Base-by-base conservation (phyloP, 2,797 vertebrate genomes). In the Megaceryle alcyon region DNA sequence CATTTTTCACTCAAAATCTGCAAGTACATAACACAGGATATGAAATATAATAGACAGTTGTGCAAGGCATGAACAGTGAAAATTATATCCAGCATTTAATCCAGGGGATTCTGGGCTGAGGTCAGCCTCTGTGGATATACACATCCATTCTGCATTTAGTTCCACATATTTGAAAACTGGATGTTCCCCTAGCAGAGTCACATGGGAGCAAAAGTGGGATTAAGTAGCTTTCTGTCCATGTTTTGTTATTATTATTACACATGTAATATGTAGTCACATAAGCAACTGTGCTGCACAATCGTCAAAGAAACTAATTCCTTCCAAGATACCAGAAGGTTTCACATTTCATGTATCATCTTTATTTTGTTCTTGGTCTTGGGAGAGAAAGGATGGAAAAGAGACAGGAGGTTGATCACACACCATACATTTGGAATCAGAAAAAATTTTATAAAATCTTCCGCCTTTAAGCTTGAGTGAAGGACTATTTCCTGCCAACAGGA, bases 81-180 rank as follows among this genome's bases (percentile, higher is more conserved):
- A 92, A 95, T 82, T 92, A 90, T 49, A 94, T 77, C 88, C 92
- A 94, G 91, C 68, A 71, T 91, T 91, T 92, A 97, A 94, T 94
- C 92, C 93, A 48, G 69, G 71, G 92, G 88, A 94, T 94, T 94
- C 81, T 81, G 88, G 49, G 57, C 92, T 91, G 92, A 96, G 86
- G 65, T 95, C 91, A 81, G 93, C 61, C 91, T 78, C 92, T 0
- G 2, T 87, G 91, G 86, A 44, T 93, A 94, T 72, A 92, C 33
- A 75, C 89, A 95, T 82, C 93, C 88, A 85, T 60, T 54, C 83
- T 75, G 49, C 86, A 69, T 87, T 93, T 93, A 81, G 86, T 96
- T 95, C 93, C 95, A 95, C 81, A 35, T 89, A 68, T 68, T 56
- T 19, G 1, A 88, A 93, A 87, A 16, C 23, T 89, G 83, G 68